Evolutionary conservation across 2,797 vertebrate species (phyloP).

Genomic region (Numenius phaeopus): DNA sequence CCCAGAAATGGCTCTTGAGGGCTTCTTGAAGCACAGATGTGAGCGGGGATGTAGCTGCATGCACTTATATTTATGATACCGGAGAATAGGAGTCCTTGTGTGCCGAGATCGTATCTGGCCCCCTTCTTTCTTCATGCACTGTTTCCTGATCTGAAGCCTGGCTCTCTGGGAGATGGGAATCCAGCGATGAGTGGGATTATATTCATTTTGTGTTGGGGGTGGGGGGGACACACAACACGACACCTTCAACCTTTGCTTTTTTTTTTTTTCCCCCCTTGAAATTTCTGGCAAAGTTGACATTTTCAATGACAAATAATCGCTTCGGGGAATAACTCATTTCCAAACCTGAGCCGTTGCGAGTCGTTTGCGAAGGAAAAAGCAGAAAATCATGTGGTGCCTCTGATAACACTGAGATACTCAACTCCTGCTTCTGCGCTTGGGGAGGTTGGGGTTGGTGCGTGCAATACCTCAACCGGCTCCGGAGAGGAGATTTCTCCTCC

Average conservation of each 20-base stretch:
- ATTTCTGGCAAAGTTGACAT: neutral
- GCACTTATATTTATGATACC: neutral
- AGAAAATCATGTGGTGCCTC: neutral
- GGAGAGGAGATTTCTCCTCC: neutral
- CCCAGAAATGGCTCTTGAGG: neutral
- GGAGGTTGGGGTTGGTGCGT: neutral
- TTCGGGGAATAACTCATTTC: neutral
- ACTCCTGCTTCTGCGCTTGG: neutral
- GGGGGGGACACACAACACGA: no score
- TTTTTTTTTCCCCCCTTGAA: no score
- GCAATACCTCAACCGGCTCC: neutral
- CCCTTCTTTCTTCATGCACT: neutral
- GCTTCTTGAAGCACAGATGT: neutral
- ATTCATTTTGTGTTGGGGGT: neutral
- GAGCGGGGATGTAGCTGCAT: neutral
- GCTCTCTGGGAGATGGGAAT: neutral
- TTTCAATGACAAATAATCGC: neutral
- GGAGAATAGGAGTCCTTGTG: neutral
- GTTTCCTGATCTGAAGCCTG: neutral
- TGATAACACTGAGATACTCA: neutral
- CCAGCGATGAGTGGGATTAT: rapidly evolving
- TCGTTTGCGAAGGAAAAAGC: neutral
- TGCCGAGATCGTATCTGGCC: neutral
- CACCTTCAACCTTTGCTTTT: neutral
- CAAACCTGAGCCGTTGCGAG: neutral